A percentile compares a stretch with the other conserved stretches of the same genome.
Conservation (phyloP, 1,140 invertebrate species). For the Euschistus heros region DNA sequence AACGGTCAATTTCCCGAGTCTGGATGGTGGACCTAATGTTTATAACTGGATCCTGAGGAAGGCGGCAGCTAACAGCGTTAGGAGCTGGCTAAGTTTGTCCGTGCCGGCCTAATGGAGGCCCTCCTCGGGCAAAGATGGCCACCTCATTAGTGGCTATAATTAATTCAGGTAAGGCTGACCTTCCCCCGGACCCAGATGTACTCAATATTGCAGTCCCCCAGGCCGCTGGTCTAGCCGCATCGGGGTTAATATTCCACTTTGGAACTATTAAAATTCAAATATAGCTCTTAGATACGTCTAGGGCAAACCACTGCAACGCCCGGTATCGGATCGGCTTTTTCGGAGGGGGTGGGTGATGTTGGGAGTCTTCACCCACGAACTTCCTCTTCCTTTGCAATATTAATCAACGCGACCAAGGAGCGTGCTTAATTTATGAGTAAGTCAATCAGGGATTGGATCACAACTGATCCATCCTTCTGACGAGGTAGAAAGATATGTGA, state of each 20-base stretch:
- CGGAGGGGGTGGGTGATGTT: no score
- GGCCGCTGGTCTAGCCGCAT: background rate
- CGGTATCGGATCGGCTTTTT: no score
- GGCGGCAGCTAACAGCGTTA: conserved; percentile 10
- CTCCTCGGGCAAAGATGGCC: background rate
- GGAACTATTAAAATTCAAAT: conserved; percentile 8
- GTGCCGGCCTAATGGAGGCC: background rate
- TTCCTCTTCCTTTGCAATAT: no score
- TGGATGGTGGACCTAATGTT: conserved; percentile 11
- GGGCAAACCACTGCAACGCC: no score
- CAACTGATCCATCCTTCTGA: no score
- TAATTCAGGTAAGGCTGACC: conserved; percentile 15
- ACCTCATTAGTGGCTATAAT: conserved; percentile 12
- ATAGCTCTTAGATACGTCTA: no score
- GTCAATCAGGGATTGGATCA: no score
- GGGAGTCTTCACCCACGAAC: no score
- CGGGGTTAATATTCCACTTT: background rate
- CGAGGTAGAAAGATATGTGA: no score
- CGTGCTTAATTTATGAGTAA: no score
- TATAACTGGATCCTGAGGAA: conserved; percentile 9
- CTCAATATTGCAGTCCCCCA: conserved; percentile 10
- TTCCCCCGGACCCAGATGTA: conserved; percentile 1
- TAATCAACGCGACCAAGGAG: no score
- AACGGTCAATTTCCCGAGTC: conserved; percentile 12
- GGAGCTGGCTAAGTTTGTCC: conserved; percentile 6